Evolutionary conservation across 1,140 invertebrate genomes (phyloP).

Genomic region (Drosophila eugracilis): DNA sequence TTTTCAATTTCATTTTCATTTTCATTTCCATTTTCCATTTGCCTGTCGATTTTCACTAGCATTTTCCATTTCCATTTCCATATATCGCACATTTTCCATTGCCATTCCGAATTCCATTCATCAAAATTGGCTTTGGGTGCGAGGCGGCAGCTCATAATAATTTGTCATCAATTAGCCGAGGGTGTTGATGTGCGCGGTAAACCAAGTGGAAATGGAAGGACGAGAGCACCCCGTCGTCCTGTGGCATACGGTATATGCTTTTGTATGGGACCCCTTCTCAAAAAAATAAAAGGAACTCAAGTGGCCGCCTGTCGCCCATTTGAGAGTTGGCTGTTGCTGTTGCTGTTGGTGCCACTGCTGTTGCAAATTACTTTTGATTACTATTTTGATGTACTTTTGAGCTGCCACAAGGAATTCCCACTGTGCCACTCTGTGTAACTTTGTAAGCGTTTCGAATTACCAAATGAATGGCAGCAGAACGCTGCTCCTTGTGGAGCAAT

Average conservation of each 20-base stretch:
- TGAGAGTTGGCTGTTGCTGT: no score
- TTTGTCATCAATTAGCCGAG: constrained; percentile 83
- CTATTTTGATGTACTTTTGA: constrained; percentile 79
- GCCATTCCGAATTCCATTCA: constrained; percentile 64
- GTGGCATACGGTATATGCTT: constrained; percentile 58
- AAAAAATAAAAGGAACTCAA: constrained; percentile 29
- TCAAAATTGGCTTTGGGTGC: constrained; percentile 82
- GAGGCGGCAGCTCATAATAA: constrained; percentile 73
- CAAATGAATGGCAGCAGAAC: constrained; percentile 39
- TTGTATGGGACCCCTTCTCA: neutral
- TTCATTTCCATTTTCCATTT: constrained; percentile 11
- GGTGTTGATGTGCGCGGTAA: constrained; percentile 83
- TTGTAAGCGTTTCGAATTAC: constrained; percentile 78
- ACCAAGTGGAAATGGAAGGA: constrained; percentile 69
- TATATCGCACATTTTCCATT: no score
- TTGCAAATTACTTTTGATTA: constrained; percentile 80
- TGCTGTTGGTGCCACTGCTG: constrained; percentile 27
- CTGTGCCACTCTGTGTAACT: constrained; percentile 42
- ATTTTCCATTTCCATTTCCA: constrained; percentile 37
- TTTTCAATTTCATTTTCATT: constrained; percentile 19
- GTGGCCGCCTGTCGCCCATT: constrained; percentile 18
- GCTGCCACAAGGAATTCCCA: constrained; percentile 55
- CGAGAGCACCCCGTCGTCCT: constrained; percentile 66
- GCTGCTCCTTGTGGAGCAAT: constrained; percentile 18
- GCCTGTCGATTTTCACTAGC: constrained; percentile 25